Conservation (phyloP, 2,797 vertebrate species). For the Leptoclinus maculatus region DNA sequence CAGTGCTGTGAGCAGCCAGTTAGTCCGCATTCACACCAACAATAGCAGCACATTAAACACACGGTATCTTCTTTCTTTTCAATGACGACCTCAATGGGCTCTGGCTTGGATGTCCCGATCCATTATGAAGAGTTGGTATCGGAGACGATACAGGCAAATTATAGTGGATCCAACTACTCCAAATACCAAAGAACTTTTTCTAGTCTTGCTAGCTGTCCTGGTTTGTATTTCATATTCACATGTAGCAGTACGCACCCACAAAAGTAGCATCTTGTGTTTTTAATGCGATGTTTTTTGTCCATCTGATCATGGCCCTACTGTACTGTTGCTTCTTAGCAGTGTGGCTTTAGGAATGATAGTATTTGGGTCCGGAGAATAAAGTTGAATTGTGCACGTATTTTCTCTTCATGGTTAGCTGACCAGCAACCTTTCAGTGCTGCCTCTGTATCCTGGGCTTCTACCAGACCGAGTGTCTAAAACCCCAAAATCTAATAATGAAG, state of each 20-base stretch:
- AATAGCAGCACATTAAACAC: too few species aligned
- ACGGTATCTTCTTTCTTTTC: too few species aligned
- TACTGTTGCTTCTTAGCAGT: neutral
- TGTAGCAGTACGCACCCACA: neutral
- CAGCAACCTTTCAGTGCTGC: neutral
- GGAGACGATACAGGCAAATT: neutral
- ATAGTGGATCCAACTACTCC: neutral
- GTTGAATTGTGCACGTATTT: conserved; percentile 4
- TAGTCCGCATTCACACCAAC: too few species aligned
- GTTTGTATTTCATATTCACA: neutral
- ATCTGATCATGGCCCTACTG: neutral
- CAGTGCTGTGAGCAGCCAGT: too few species aligned
- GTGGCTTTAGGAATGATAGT: conserved; percentile 7
- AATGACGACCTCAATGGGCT: too few species aligned
- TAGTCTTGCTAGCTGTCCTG: too few species aligned
- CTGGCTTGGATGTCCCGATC: too few species aligned
- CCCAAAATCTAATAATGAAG: neutral
- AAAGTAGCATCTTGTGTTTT: neutral
- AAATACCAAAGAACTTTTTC: too few species aligned
- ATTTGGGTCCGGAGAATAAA: neutral
- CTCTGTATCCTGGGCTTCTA: neutral
- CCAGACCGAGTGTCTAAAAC: neutral
- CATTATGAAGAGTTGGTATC: neutral
- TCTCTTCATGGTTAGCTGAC: neutral
- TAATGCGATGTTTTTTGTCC: neutral